Conservation (phyloP, 2,888 invertebrate species). For the Drosophila formosana region DNA sequence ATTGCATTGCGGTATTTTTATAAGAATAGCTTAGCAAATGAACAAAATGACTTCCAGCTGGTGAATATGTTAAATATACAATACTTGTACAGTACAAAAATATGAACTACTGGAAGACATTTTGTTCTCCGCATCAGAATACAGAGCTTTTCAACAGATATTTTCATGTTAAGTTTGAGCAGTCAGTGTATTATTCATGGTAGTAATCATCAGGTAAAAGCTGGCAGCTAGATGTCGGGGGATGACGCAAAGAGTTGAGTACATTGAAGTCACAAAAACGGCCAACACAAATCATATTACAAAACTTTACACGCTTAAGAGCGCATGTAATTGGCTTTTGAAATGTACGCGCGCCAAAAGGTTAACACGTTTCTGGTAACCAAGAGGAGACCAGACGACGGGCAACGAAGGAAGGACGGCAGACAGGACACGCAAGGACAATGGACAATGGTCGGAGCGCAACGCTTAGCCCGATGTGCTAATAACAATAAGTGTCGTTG, state of each 20-base stretch:
- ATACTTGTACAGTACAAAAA: too few species aligned
- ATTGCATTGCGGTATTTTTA: too few species aligned
- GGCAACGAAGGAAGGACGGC: neutral
- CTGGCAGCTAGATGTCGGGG: neutral
- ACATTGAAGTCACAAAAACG: constrained; percentile 41
- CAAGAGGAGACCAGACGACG: constrained; percentile 19
- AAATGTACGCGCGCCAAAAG: constrained; percentile 73
- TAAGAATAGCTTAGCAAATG: too few species aligned
- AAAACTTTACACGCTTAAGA: constrained; percentile 83
- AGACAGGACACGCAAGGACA: constrained; percentile 25
- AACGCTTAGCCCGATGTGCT: constrained; percentile 63
- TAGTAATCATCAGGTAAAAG: constrained; percentile 6
- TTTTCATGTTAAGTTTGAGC: constrained; percentile 12
- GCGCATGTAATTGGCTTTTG: constrained; percentile 84
- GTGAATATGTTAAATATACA: too few species aligned
- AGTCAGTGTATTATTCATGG: neutral
- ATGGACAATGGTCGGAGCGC: constrained; percentile 15
- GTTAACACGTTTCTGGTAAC: constrained; percentile 71
- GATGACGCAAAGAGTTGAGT: constrained; percentile 6
- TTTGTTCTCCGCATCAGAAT: too few species aligned
- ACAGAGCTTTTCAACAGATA: neutral
- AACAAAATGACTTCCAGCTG: too few species aligned
- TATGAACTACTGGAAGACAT: too few species aligned
- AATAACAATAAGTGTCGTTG: constrained; percentile 76
- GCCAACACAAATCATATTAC: constrained; percentile 82